phyloP scores from a whole-genome alignment of 2,888 invertebrate genomes.

The Spialia ferax region DNA sequence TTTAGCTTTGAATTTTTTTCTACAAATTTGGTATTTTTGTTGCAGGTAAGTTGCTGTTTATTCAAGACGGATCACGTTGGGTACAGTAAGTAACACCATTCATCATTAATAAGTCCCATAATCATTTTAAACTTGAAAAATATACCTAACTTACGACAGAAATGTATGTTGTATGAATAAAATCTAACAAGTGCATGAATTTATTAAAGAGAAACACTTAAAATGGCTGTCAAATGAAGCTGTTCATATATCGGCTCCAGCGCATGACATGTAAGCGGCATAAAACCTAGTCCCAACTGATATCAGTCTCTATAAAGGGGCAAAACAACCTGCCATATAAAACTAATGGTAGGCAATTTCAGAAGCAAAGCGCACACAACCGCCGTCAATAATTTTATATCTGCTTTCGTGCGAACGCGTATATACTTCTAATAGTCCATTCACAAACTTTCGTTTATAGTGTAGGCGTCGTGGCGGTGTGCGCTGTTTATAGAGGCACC shows the following conservation, averaged over 20 bases:
- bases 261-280: not conserved
- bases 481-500: slow-evolving; percentile 45
- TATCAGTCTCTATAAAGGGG: slow-evolving; percentile 21
- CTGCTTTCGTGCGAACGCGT: slow-evolving; percentile 26
- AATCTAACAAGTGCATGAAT: too few relatives aligned
- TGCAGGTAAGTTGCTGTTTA: slow-evolving; percentile 37
- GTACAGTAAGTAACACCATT: slow-evolving; percentile 31
- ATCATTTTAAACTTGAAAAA: too few relatives aligned
- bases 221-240: not conserved
- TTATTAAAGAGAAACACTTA: not conserved
- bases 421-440: slow-evolving; percentile 46
- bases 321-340: slow-evolving; percentile 28
- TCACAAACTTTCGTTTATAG: slow-evolving; percentile 61
- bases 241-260: not conserved
- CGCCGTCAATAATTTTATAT: slow-evolving; percentile 31
- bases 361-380: slow-evolving; percentile 18
- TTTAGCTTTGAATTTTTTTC: not conserved
- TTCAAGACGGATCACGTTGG: slow-evolving; percentile 3
- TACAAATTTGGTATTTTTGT: not conserved
- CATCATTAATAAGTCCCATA: not conserved
- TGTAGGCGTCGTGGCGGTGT: slow-evolving; percentile 40
- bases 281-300: slow-evolving; percentile 4
- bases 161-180: too few relatives aligned
- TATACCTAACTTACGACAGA: too few relatives aligned
- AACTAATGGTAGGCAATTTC: slow-evolving; percentile 27